These are phyloP conservation scores for Anabacerthia variegaticeps DNA, from an alignment of 2,797 vertebrate species.

Conservation along the genomic window DNA sequence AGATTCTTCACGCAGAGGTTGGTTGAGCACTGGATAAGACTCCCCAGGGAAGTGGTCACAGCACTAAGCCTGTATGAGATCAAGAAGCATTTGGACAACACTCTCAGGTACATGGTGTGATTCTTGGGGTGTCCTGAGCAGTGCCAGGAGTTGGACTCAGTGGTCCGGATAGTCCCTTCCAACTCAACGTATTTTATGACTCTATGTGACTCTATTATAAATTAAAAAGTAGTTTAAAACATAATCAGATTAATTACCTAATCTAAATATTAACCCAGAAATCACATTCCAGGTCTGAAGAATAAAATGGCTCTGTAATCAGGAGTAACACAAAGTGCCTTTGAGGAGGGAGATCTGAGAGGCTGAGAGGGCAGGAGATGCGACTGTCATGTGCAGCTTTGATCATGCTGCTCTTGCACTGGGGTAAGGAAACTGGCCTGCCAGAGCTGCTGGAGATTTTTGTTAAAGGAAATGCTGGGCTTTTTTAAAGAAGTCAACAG, in stretches of 20 bases:
- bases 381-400: accelerated
- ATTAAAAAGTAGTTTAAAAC: background rate
- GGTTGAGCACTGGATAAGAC: background rate
- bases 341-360: background rate
- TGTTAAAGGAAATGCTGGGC: background rate
- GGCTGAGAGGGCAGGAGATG: background rate
- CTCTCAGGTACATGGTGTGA: background rate
- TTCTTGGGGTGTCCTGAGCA: background rate
- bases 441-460: background rate
- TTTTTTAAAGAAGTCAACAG: background rate
- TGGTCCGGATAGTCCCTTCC: background rate
- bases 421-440: background rate
- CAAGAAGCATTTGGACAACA: background rate
- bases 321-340: background rate
- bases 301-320: background rate
- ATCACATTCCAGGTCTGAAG: background rate
- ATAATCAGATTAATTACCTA: background rate
- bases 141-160: background rate
- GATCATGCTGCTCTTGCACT: background rate
- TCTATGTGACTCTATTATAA: too few species aligned
- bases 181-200: background rate
- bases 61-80: too few species aligned
- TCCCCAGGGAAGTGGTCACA: background rate
- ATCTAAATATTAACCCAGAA: background rate
- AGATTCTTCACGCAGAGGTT: background rate